Percentiles rank a stretch among this genome's conserved stretches.
Evolutionary conservation across 1,140 invertebrate genomes (phyloP).

Genomic region (Adelges cooleyi): DNA sequence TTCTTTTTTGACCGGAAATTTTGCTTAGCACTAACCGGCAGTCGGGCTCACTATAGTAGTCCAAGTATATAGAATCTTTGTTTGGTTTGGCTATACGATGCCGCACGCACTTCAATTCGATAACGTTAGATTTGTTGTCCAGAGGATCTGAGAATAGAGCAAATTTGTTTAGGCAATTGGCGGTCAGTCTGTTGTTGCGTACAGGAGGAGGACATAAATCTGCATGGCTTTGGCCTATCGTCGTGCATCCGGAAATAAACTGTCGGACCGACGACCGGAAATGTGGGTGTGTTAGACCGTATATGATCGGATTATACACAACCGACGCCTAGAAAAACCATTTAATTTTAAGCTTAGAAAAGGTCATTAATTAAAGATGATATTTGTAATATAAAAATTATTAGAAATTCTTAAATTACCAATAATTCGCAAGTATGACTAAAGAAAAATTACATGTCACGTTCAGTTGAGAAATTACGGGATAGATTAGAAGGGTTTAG

Average conservation of each 20-base stretch:
- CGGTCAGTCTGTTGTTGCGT: background rate
- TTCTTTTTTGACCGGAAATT: background rate
- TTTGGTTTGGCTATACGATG: background rate
- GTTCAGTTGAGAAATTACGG: too few relatives aligned
- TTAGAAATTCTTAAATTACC: too few relatives aligned
- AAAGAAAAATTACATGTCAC: too few relatives aligned
- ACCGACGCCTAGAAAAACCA: conserved; percentile 36
- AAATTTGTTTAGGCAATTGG: background rate
- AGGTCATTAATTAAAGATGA: too few relatives aligned
- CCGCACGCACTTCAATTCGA: background rate
- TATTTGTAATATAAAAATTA: too few relatives aligned
- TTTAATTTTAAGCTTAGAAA: too few relatives aligned
- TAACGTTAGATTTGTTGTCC: background rate
- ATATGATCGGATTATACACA: conserved; percentile 42
- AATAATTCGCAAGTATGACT: too few relatives aligned
- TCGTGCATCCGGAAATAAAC: conserved; percentile 33
- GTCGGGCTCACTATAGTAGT: conserved; percentile 32
- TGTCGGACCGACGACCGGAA: conserved; percentile 36
- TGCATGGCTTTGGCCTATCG: background rate
- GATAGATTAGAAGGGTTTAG: too few relatives aligned
- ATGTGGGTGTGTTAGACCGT: conserved; percentile 40
- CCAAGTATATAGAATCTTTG: background rate
- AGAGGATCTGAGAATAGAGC: background rate
- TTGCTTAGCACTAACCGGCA: conserved; percentile 13
- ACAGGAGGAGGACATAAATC: background rate